phyloP scores from a whole-genome alignment of 2,113 vertebrate genomes.

The Anarhynchus alexandrinus region DNA sequence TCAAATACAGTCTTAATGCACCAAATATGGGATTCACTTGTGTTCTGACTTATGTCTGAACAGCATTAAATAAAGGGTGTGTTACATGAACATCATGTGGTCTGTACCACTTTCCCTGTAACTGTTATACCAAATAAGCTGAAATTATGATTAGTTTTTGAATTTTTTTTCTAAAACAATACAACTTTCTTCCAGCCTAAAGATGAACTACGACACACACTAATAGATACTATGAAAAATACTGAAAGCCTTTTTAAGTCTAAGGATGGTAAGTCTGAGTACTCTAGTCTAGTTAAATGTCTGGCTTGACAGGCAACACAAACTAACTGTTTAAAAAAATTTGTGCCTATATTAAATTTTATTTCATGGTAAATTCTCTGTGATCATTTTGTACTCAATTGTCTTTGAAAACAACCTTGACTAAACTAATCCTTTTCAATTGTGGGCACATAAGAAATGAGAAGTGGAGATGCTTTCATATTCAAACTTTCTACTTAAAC shows the following conservation, averaged over 20 bases:
- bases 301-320: neutral
- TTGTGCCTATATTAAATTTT: neutral
- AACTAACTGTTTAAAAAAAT: neutral
- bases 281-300: neutral
- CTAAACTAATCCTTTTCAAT: neutral
- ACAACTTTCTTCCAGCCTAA: constrained; percentile 68
- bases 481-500: neutral
- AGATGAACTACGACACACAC: constrained; percentile 74
- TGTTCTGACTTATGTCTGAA: neutral
- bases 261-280: constrained; percentile 70
- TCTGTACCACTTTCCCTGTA: neutral
- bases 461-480: neutral
- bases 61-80: neutral
- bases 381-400: neutral
- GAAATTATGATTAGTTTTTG: neutral
- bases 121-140: neutral
- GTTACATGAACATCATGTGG: neutral
- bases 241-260: constrained; percentile 33
- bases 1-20: neutral
- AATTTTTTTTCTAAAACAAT: neutral
- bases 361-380: neutral
- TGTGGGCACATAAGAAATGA: neutral
- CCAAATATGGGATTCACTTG: neutral
- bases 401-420: neutral
- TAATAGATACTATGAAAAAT: constrained; percentile 74